Percentiles rank a stretch among this genome's conserved stretches.
phyloP scores from a whole-genome alignment of 92 coral and sea anemone species.

The Desmophyllum pertusum region DNA sequence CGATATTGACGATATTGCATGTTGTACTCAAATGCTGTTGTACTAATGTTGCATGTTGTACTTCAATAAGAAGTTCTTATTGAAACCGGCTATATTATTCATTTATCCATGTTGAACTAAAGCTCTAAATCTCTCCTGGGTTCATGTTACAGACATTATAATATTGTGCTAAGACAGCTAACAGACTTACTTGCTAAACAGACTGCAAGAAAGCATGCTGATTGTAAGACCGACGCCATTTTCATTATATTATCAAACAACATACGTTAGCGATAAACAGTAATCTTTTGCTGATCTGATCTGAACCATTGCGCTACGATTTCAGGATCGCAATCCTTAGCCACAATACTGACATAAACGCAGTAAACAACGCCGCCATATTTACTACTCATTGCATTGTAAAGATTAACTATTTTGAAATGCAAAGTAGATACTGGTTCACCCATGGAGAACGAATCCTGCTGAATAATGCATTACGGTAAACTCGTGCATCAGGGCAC shows the following conservation, averaged over 20 bases:
- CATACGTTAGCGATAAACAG: background rate
- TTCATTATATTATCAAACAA: no score
- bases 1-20: no score
- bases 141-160: background rate
- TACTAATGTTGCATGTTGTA: no score
- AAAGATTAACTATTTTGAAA: background rate
- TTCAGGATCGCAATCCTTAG: background rate
- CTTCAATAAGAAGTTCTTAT: no score
- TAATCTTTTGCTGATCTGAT: background rate
- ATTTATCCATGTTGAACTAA: background rate
- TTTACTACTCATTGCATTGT: background rate
- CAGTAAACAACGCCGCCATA: background rate
- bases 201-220: background rate
- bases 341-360: background rate
- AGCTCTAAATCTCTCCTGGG: no score
- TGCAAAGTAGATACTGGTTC: conserved; percentile 6
- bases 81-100: no score
- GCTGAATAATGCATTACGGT: background rate
- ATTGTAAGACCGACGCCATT: background rate
- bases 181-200: background rate
- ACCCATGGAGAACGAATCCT: background rate
- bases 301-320: background rate
- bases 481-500: background rate
- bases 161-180: background rate
- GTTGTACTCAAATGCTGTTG: no score